phyloP scores from a whole-genome alignment of 2,888 invertebrate genomes.

The Apamea sordens region DNA sequence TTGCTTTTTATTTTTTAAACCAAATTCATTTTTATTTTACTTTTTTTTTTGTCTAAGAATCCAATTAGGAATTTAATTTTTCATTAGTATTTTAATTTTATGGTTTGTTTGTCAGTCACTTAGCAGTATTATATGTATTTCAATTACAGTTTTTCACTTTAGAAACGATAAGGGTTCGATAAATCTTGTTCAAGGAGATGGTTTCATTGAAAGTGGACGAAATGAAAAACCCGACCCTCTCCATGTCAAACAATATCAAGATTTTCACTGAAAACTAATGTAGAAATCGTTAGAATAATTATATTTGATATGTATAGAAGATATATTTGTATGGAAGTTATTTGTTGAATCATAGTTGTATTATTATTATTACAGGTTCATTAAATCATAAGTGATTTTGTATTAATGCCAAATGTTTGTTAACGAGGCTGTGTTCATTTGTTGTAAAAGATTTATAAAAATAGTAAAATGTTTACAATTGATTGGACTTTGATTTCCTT shows the following conservation, averaged over 20 bases:
- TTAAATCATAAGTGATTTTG: constrained; percentile 68
- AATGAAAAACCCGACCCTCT: constrained; percentile 56
- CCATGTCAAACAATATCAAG: constrained; percentile 72
- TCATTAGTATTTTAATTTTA: constrained; percentile 26
- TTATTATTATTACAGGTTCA: constrained; percentile 65
- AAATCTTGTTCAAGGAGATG: constrained; percentile 85
- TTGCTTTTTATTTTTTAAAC: constrained; percentile 59
- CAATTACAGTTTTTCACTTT: constrained; percentile 88
- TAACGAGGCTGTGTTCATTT: constrained; percentile 75
- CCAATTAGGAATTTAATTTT: neutral
- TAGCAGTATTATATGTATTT: constrained; percentile 75
- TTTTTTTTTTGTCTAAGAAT: constrained; percentile 6
- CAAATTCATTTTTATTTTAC: constrained; percentile 14
- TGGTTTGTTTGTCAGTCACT: constrained; percentile 60
- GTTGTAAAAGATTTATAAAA: constrained; percentile 74
- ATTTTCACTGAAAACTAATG: constrained; percentile 70
- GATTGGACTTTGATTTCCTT: constrained; percentile 71
- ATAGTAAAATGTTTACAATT: constrained; percentile 74
- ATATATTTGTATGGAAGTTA: constrained; percentile 68
- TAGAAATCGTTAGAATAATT: constrained; percentile 60
- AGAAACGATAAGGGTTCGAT: constrained; percentile 88
- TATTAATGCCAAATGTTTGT: constrained; percentile 73
- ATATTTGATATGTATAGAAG: constrained; percentile 62
- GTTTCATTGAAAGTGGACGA: constrained; percentile 68
- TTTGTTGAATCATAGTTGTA: constrained; percentile 68